These are phyloP conservation scores for Leptopilina boulardi DNA, from an alignment of 1,140 invertebrate species.

Conservation along the genomic window DNA sequence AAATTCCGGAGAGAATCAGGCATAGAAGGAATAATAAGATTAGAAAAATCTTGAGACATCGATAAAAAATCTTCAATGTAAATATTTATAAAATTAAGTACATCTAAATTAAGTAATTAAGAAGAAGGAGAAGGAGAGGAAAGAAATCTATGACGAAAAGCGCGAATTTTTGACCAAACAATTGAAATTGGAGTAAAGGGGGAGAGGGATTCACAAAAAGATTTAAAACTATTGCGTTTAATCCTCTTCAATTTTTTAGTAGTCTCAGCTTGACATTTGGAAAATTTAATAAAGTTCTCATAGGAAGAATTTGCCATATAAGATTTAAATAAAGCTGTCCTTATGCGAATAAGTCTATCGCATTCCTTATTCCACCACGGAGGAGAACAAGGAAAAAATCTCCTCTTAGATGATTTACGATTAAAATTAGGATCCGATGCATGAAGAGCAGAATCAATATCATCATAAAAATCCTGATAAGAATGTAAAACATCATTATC, in stretches of 20 bases:
- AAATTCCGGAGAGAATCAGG: no score
- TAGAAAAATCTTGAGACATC: no score
- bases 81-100: no score
- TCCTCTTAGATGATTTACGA: background rate
- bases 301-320: background rate
- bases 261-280: background rate
- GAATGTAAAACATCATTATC: no score
- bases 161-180: no score
- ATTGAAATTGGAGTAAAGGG: no score
- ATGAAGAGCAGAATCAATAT: background rate
- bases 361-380: background rate
- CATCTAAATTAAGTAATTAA: no score
- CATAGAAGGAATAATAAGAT: no score
- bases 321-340: background rate
- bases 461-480: background rate
- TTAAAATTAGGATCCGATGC: background rate
- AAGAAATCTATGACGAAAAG: no score
- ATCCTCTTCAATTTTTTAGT: background rate
- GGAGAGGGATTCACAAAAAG: background rate
- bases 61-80: no score
- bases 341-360: background rate
- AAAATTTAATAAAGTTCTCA: background rate
- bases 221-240: background rate
- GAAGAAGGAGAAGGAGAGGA: no score
- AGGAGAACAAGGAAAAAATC: background rate